A percentile compares a stretch with the other conserved stretches of the same genome.
phyloP scores from a whole-genome alignment of 2,888 invertebrate species.

The Drosophila neotestacea region DNA sequence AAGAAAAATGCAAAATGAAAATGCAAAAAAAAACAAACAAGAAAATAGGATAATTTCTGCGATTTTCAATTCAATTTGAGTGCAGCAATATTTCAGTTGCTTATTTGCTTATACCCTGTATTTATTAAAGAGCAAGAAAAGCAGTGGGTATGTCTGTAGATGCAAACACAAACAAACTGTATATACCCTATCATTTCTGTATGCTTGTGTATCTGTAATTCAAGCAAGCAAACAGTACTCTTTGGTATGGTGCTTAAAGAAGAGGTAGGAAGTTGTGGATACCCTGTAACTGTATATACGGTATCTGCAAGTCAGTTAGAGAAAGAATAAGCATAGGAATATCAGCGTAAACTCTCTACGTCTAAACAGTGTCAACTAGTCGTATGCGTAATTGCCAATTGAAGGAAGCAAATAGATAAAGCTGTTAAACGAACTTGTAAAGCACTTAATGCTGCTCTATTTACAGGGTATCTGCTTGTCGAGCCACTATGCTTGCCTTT shows the following conservation, averaged over 20 bases:
- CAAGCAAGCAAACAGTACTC: not conserved
- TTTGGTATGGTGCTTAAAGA: too few relatives aligned
- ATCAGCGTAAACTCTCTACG: too few relatives aligned
- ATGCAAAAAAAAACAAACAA: not conserved
- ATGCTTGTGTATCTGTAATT: not conserved
- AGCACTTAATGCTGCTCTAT: too few relatives aligned
- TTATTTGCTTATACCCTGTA: conserved; percentile 30
- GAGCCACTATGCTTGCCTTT: not conserved
- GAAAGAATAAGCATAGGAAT: too few relatives aligned
- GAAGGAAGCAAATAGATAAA: not conserved
- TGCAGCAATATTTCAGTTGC: conserved; percentile 45
- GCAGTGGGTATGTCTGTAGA: not conserved
- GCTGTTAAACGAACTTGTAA: too few relatives aligned
- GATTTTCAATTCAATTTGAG: conserved; percentile 50
- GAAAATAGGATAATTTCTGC: conserved; percentile 30
- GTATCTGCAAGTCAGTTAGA: not conserved
- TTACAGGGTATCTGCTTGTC: conserved; percentile 16
- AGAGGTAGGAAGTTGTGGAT: too few relatives aligned
- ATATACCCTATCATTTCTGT: too few relatives aligned
- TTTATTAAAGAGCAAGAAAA: not conserved
- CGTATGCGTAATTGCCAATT: not conserved
- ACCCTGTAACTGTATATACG: not conserved
- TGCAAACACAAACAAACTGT: not conserved
- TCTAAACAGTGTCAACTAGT: not conserved
- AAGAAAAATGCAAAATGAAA: not conserved